Conservation (phyloP, 2,113 vertebrate species). For the Suncus etruscus region DNA sequence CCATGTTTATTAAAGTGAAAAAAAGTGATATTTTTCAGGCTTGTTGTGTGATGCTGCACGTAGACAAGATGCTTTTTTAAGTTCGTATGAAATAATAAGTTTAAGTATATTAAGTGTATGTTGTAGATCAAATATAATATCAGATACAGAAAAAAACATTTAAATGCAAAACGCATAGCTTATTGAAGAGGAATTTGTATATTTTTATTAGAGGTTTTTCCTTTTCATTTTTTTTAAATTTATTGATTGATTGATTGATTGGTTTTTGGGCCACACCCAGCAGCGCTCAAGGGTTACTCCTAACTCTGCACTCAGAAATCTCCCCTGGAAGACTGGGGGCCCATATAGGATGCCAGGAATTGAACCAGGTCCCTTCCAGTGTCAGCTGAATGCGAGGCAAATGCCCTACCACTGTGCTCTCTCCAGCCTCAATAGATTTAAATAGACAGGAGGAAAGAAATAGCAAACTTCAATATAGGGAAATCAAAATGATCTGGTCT, state of each 20-base stretch:
- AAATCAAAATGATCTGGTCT: background rate
- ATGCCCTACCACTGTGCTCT: no score
- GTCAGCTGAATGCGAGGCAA: no score
- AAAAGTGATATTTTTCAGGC: no score
- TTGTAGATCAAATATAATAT: background rate
- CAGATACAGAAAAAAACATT: background rate
- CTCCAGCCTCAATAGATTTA: background rate
- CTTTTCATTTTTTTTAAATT: no score
- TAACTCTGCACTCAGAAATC: no score
- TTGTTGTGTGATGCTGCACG: background rate
- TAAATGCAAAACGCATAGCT: constrained; percentile 8
- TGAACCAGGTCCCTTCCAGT: no score
- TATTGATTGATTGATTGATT: no score
- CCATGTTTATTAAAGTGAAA: background rate
- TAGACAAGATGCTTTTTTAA: background rate
- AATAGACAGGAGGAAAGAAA: background rate
- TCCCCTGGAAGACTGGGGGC: no score
- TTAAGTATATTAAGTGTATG: background rate
- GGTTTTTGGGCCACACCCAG: no score
- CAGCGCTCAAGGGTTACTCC: no score
- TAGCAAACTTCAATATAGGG: background rate
- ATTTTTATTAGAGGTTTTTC: no score
- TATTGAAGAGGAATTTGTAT: background rate
- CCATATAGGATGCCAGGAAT: no score
- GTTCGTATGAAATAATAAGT: background rate